Evolutionary conservation across 2,797 vertebrate genomes (phyloP).

Genomic region (Apodemus agrarius): DNA sequence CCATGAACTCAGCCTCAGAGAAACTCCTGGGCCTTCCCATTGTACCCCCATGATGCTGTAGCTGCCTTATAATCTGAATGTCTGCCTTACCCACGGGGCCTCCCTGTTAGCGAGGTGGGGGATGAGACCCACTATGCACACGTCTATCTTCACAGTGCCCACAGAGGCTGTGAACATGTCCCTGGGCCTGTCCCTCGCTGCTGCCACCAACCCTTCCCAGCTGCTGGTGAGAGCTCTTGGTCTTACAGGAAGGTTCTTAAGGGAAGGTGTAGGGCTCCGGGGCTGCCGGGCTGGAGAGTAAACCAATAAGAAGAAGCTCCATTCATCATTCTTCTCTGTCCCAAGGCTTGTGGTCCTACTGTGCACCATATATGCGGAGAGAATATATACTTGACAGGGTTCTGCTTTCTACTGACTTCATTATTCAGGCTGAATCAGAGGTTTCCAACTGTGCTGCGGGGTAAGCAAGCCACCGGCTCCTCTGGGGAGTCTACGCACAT

Average conservation of each 20-base stretch:
- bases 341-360: conserved; percentile 83
- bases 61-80: not conserved
- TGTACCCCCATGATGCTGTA: accelerated
- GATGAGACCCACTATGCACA: not conserved
- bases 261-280: not conserved
- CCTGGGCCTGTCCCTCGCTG: conserved; percentile 77
- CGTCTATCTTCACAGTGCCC: conserved; percentile 71
- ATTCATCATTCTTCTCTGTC: not conserved
- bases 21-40: not conserved
- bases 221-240: conserved; percentile 77
- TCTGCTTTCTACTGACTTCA: conserved; percentile 77
- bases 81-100: not conserved
- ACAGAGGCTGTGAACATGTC: conserved; percentile 82
- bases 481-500: not conserved
- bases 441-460: conserved; percentile 65
- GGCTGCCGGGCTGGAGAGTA: not conserved
- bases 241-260: not conserved
- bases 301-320: not conserved
- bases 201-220: conserved; percentile 5
- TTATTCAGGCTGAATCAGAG: not conserved
- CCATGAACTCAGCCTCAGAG: not conserved
- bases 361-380: conserved; percentile 72
- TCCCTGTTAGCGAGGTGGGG: not conserved
- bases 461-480: conserved; percentile 60
- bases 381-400: conserved; percentile 75